Evolutionary conservation across 2,797 vertebrate species (phyloP).

Genomic region (Hoplostethus mediterraneus): DNA sequence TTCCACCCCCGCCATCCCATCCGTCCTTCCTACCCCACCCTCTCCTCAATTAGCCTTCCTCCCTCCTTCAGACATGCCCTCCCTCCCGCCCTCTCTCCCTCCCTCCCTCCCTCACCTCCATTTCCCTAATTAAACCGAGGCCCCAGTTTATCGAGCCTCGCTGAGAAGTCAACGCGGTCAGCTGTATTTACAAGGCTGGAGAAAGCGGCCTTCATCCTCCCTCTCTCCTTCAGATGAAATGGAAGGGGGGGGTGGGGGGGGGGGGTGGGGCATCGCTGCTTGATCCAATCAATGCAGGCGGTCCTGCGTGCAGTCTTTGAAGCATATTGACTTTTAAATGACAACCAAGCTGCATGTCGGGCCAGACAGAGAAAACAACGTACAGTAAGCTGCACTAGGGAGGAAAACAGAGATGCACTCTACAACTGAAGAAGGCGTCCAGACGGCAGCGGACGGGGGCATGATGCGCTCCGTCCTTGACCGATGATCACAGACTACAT

Average conservation of each 20-base stretch:
- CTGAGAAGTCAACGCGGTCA: conserved; percentile 30
- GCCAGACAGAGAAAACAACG: too few relatives aligned
- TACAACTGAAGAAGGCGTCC: too few relatives aligned
- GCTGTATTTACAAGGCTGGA: conserved; percentile 41
- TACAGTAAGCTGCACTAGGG: too few relatives aligned
- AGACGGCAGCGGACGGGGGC: too few relatives aligned
- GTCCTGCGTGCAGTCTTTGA: conserved; percentile 7
- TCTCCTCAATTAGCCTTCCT: conserved; percentile 18
- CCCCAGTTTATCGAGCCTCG: not conserved
- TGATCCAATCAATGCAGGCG: conserved; percentile 35
- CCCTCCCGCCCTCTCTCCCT: conserved; percentile 38
- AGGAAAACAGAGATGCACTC: too few relatives aligned
- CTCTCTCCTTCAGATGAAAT: conserved; percentile 26
- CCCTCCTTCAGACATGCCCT: conserved; percentile 38
- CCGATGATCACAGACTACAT: too few relatives aligned
- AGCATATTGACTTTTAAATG: not conserved
- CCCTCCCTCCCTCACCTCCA: conserved; percentile 47
- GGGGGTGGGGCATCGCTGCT: not conserved
- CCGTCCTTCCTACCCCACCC: not conserved
- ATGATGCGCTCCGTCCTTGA: too few relatives aligned
- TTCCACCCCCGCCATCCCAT: not conserved
- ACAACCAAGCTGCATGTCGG: too few relatives aligned
- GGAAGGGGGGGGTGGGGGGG: too few relatives aligned
- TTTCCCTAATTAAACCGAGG: conserved; percentile 76
- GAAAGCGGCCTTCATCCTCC: conserved; percentile 27